Evolutionary conservation across 2,888 invertebrate genomes (phyloP).

Genomic region (Sipunculus nudus): DNA sequence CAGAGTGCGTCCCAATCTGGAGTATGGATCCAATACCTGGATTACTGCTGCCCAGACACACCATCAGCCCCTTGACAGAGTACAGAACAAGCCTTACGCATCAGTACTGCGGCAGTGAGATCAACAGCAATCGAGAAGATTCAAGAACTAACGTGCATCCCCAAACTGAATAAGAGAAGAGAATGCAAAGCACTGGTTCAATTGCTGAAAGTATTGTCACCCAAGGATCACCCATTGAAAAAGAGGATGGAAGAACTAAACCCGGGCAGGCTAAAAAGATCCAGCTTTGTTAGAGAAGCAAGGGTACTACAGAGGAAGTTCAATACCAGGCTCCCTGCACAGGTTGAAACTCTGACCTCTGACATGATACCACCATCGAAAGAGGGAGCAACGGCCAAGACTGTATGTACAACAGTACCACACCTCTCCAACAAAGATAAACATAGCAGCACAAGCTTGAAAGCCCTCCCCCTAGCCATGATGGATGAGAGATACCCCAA

Average conservation of each 20-base stretch:
- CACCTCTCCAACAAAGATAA: background rate
- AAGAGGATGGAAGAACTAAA: background rate
- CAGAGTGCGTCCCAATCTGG: slow-evolving; percentile 17
- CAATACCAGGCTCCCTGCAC: background rate
- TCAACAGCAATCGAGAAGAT: slow-evolving; percentile 10
- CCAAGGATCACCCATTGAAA: slow-evolving; percentile 16
- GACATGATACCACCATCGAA: background rate
- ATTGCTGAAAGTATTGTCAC: slow-evolving; percentile 9
- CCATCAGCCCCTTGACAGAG: background rate
- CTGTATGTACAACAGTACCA: background rate
- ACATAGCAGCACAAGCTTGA: slow-evolving; percentile 3
- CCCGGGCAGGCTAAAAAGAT: background rate
- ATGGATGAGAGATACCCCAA: slow-evolving; percentile 7
- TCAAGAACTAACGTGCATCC: slow-evolving; percentile 9
- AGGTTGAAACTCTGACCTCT: background rate
- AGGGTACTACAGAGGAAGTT: background rate
- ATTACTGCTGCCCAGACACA: slow-evolving; percentile 18
- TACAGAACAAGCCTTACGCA: slow-evolving; percentile 11
- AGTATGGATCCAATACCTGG: slow-evolving; percentile 18
- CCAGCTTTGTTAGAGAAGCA: background rate
- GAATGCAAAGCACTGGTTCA: slow-evolving; percentile 15
- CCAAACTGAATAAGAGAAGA: slow-evolving; percentile 7
- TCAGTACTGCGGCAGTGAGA: slow-evolving; percentile 16
- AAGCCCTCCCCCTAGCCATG: slow-evolving; percentile 8
- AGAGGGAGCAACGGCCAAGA: background rate